phyloP scores from a whole-genome alignment of 2,797 vertebrate genomes.

The Pipistrellus pygmaeus region DNA sequence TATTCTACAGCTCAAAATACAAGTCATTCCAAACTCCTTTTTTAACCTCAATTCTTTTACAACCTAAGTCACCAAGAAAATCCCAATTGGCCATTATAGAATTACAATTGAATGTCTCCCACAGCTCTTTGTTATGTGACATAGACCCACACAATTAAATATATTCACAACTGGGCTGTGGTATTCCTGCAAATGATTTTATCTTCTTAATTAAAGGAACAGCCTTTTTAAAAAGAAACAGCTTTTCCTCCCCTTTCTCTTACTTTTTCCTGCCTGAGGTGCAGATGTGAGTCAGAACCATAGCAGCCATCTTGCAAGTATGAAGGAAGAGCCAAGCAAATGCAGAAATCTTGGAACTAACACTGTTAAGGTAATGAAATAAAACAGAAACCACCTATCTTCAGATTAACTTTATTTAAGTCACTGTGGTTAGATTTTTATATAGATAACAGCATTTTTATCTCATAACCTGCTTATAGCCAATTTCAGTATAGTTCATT shows the following conservation, averaged over 20 bases:
- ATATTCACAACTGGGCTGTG: neutral
- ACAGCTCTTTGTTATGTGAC: neutral
- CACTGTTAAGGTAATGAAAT: neutral
- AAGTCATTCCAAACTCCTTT: neutral
- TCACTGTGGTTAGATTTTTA: neutral
- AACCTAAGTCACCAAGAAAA: neutral
- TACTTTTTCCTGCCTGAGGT: neutral
- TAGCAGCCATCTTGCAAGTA: neutral
- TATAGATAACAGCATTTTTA: neutral
- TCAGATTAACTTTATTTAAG: neutral
- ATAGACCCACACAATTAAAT: neutral
- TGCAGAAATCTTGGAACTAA: neutral
- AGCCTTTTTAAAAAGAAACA: neutral
- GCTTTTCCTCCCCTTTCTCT: neutral
- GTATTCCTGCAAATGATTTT: neutral
- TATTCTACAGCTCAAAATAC: neutral
- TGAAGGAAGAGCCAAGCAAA: neutral
- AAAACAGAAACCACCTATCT: neutral
- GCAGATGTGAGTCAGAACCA: neutral
- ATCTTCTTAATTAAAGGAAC: neutral
- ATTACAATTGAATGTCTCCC: neutral
- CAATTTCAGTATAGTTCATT: neutral
- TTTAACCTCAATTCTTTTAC: slow-evolving; percentile 1
- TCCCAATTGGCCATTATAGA: neutral
- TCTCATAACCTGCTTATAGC: neutral